phyloP scores from a whole-genome alignment of 2,797 vertebrate genomes.

The Rousettus madagascariensis region DNA sequence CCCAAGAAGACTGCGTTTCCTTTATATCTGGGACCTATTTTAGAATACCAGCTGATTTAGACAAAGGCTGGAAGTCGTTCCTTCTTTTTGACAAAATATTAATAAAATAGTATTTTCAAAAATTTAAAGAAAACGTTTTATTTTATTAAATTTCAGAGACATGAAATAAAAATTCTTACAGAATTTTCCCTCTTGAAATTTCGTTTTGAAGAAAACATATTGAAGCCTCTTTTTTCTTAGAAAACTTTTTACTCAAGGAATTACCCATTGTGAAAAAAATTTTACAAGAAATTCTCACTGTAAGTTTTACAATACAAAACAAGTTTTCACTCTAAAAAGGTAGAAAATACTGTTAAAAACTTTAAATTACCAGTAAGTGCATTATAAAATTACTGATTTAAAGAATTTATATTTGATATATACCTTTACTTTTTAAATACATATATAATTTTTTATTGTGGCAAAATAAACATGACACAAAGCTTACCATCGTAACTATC shows the following conservation, averaged over 20 bases:
- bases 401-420: slow-evolving; percentile 1
- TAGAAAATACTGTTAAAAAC: slow-evolving; percentile 25
- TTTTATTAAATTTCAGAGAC: background rate
- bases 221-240: background rate
- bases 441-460: background rate
- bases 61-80: background rate
- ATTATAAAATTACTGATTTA: background rate
- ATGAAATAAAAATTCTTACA: slow-evolving; percentile 1
- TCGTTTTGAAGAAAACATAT: slow-evolving; percentile 28
- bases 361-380: background rate
- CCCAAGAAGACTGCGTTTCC: background rate
- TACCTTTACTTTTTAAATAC: background rate
- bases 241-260: background rate
- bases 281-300: background rate
- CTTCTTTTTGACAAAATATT: slow-evolving; percentile 29
- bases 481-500: background rate
- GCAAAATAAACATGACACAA: background rate
- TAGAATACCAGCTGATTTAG: slow-evolving; percentile 1
- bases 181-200: background rate
- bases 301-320: background rate
- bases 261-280: slow-evolving; percentile 37
- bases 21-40: background rate
- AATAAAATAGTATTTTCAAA: slow-evolving; percentile 7
- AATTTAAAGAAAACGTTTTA: slow-evolving; percentile 17
- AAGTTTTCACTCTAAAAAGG: slow-evolving; percentile 11